Base-by-base conservation (phyloP, 2,113 vertebrate species). In the Anhinga rufa region DNA sequence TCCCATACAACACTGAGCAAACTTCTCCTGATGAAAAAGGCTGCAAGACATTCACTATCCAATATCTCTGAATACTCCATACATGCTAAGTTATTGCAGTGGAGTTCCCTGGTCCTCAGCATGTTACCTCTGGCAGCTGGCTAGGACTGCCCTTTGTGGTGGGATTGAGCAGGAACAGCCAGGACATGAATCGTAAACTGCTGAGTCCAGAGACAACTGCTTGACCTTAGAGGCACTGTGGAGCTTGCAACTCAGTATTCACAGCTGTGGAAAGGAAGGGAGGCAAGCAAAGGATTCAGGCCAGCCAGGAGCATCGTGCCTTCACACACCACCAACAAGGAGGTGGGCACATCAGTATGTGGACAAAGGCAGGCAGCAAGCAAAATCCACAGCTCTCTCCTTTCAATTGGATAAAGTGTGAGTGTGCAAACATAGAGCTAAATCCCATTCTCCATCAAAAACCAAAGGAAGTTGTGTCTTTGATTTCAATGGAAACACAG, bases 311-410 rank as follows among this genome's bases (percentile, higher is more conserved):
- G 48, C 49, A 76, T 8, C 5, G 0, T 12, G 52, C 31, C 32
- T 70, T 72, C 6, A 22, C 25, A 16, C 17, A 32, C 0, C 7
- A 52, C 13, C 9, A 4, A 9, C 51, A 32, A 25, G 6, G 26
- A 60, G 54, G 18, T 20, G 31, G 28, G 17, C 34, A 48, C 1
- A 0, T 46, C 57, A 55, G 32, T 7, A 9, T 1, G 6, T 1
- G 1, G 28, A 61, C 44, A 71, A 75, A 55, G 32, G 44, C 46
- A 54, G 36, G 46, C 55, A 76, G 51, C 46, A 57, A 57, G 52
- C 36, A 95, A 86, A 83, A 38, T 7, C 71, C 58, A 83, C 29
- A 49, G 40, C 54, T 72, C 64, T 19, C 17, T 66, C 31, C 66
- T 77, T 93, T 46, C 60, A 55, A 6, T 0, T 7, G 38, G 28